phyloP scores from a whole-genome alignment of 2,113 vertebrate genomes.

The Prunella fulvescens region DNA sequence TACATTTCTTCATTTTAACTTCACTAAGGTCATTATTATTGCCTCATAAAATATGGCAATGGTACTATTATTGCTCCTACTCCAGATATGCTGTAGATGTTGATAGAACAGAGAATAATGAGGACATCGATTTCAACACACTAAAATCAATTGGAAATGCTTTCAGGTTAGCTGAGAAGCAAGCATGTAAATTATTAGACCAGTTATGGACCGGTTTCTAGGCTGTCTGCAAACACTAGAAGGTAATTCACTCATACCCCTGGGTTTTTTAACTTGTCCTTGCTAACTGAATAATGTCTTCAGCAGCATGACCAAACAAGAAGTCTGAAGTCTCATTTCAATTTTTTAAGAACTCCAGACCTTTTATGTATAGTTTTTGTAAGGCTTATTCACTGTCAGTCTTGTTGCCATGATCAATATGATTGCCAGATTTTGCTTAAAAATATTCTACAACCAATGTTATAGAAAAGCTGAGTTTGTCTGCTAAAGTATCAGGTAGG shows the following conservation, averaged over 20 bases:
- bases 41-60: conserved; percentile 25
- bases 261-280: neutral
- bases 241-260: neutral
- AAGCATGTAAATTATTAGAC: neutral
- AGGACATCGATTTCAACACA: neutral
- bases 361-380: neutral
- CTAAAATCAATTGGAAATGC: neutral
- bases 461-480: neutral
- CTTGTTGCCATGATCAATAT: neutral
- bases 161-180: neutral
- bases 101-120: neutral
- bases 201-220: neutral
- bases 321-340: neutral
- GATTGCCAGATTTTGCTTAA: neutral
- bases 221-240: neutral
- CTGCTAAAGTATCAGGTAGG: neutral
- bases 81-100: neutral
- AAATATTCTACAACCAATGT: neutral
- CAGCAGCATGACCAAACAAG: neutral
- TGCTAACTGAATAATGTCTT: neutral
- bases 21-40: conserved; percentile 39
- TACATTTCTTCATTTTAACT: conserved; percentile 20
- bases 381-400: neutral
- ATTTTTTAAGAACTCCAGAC: neutral
- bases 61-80: neutral